Percentiles rank a stretch among this genome's conserved stretches.
Evolutionary conservation across 2,113 vertebrate species (phyloP).

Genomic region (Alethe diademata): DNA sequence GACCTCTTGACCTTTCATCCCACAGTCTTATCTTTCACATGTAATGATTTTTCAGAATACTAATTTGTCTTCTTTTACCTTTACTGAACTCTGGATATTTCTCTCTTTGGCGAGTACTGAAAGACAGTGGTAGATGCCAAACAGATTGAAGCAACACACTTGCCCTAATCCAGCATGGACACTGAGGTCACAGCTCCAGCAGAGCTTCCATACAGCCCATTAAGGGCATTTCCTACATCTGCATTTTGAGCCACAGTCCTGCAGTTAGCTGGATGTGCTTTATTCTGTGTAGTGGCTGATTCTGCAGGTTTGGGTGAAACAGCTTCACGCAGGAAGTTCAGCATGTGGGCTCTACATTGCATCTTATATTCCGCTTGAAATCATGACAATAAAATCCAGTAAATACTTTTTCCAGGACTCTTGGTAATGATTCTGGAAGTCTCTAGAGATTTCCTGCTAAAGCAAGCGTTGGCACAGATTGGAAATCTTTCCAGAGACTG

Average conservation of each 20-base stretch:
- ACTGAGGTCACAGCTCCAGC: background rate
- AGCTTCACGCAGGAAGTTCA: background rate
- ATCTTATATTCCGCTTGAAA: background rate
- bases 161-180: background rate
- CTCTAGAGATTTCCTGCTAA: background rate
- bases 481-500: background rate
- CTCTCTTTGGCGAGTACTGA: background rate
- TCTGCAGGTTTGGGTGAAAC: background rate
- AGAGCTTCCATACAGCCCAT: background rate
- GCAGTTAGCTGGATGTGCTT: background rate
- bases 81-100: background rate
- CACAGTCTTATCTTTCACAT: background rate
- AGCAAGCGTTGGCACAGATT: background rate
- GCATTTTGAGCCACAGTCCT: background rate
- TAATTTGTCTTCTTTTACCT: background rate
- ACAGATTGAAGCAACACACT: background rate
- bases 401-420: background rate
- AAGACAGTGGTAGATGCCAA: background rate
- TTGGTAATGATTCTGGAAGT: background rate
- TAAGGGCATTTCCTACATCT: background rate
- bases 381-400: background rate
- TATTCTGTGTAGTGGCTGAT: background rate
- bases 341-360: background rate
- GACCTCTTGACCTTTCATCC: background rate
- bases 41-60: background rate